Conservation (phyloP, 2,888 invertebrate genomes). For the Pyrgus malvae region DNA sequence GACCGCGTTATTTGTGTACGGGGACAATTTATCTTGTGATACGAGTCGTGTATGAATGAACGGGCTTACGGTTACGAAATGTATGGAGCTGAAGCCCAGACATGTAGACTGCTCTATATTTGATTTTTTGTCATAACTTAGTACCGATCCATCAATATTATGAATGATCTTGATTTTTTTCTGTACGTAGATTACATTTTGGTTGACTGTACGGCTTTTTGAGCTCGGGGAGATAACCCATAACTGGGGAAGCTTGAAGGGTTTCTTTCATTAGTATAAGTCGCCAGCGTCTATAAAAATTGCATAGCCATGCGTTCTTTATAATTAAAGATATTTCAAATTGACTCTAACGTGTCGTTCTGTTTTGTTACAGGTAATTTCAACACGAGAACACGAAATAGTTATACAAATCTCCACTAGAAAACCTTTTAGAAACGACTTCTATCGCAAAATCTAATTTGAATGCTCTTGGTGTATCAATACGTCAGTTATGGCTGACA, state of each 20-base stretch:
- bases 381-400: no score
- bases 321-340: constrained; percentile 2
- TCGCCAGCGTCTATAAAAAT: no score
- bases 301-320: neutral
- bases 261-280: no score
- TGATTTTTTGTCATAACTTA: constrained; percentile 7
- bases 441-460: neutral
- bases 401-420: no score
- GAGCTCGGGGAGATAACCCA: no score
- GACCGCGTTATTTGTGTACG: constrained; percentile 70
- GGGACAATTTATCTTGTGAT: constrained; percentile 76
- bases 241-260: no score
- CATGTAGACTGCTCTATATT: constrained; percentile 23
- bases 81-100: constrained; percentile 47
- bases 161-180: no score
- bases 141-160: neutral
- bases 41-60: constrained; percentile 72
- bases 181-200: no score
- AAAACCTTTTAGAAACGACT: no score
- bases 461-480: neutral
- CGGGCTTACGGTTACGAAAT: constrained; percentile 63
- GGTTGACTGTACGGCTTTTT: no score
- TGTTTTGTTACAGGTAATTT: constrained; percentile 17
- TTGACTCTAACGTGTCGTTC: neutral
- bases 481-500: constrained; percentile 11